Evolutionary conservation across 64 coral and sea anemone species (phyloP), one percentile per base, ranked within the genome.

Genomic region (Pocillopora verrucosa): DNA sequence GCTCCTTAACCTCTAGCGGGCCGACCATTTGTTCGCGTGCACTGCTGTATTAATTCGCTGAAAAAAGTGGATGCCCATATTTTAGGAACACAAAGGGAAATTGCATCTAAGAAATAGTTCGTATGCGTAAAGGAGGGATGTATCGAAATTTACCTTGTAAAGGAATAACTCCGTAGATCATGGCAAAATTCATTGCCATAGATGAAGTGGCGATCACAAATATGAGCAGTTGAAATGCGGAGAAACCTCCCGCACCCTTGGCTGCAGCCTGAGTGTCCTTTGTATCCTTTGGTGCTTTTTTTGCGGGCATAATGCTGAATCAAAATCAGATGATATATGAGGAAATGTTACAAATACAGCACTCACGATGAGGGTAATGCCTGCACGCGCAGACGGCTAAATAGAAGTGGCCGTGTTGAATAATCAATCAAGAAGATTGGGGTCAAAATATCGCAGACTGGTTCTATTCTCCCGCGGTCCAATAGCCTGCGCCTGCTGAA

Each of bases 151-250:
- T 75, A 96, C 95, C 95, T 96, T 91, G 57, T 30, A 96, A 87
- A 19, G 95, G 95, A 26, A 96, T 96, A 35, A 84, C 73, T 34
- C 95, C 95, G 36, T 89, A 93, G 10, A 96, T 74, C 17, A 96
- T 96, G 3, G 88, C 95, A 84, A 96, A 79, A 74, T 96, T 96
- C 45, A 96, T 96, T 10, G 95, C 91, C 91, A 96, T 93, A 2
- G 95, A 96, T 16, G 76, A 76, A 36, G 91, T 96, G 11, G 95
- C 95, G 36, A 96, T 96, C 74, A 96, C 74, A 80, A 96, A 96
- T 83, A 96, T 91, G 80, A 96, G 90, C 70, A 96, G 62, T 80
- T 96, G 95, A 73, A 96, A 96, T 58, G 90, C 80, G 24, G 88
- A 89, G 45, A 96, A 89, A 6, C 87, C 78, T 68, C 94, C 91